Evolutionary conservation across 1,140 invertebrate genomes (phyloP).

Genomic region (Eriosoma lanigerum): DNA sequence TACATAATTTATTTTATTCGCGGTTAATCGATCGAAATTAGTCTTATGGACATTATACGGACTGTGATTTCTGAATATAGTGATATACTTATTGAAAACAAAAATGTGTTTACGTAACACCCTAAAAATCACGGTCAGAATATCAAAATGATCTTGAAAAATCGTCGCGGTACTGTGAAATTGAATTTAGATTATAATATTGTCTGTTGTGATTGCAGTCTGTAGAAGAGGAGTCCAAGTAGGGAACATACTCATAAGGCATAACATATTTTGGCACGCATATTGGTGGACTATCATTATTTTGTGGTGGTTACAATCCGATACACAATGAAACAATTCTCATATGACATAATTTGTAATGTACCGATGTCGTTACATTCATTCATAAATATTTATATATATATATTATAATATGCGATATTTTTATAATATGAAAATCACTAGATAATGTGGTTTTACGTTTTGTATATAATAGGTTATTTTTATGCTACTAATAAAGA

Average conservation of each 20-base stretch:
- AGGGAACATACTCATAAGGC: background rate
- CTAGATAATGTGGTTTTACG: too few species aligned
- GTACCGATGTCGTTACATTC: too few species aligned
- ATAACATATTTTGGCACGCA: constrained; percentile 23
- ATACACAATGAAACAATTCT: constrained; percentile 16
- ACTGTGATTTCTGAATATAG: too few species aligned
- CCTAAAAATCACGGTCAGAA: constrained; percentile 12
- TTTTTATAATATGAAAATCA: too few species aligned
- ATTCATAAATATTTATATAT: too few species aligned
- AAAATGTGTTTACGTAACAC: constrained; percentile 7
- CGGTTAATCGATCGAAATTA: background rate
- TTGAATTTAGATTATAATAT: background rate
- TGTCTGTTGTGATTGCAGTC: background rate
- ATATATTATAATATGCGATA: too few species aligned
- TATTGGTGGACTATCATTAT: constrained; percentile 3
- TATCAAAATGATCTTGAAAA: constrained; percentile 28
- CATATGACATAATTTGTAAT: background rate
- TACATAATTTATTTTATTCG: background rate
- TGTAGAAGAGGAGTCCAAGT: background rate
- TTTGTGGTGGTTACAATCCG: constrained; percentile 13
- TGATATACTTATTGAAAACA: background rate
- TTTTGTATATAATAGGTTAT: too few species aligned
- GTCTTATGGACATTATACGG: too few species aligned
- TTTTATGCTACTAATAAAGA: too few species aligned
- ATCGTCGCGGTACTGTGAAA: constrained; percentile 1